These are phyloP conservation scores for Drosophila virilis DNA, from an alignment of 1,140 invertebrate genomes.

Conservation along the genomic window DNA sequence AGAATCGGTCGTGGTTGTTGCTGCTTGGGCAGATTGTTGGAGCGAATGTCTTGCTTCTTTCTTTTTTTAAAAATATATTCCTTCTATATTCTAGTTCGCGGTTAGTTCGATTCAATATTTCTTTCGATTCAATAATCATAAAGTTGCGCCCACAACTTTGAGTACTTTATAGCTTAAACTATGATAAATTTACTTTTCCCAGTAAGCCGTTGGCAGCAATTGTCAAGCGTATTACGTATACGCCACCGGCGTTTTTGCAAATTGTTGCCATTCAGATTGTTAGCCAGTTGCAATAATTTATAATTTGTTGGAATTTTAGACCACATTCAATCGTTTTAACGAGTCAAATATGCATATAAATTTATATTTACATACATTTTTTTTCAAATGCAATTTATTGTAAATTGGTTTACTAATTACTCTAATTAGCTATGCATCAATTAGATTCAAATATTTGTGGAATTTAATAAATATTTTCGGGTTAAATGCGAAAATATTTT, in stretches of 20 bases:
- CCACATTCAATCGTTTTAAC: not conserved
- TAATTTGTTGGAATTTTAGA: constrained; percentile 20
- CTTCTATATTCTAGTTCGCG: too few relatives aligned
- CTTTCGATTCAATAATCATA: constrained; percentile 5
- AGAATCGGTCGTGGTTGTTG: too few relatives aligned
- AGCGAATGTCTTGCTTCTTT: too few relatives aligned
- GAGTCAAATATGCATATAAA: constrained; percentile 10
- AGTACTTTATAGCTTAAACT: constrained; percentile 35
- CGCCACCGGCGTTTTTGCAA: constrained; percentile 42
- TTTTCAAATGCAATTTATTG: constrained; percentile 11
- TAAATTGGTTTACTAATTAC: constrained; percentile 6
- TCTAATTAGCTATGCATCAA: constrained; percentile 23
- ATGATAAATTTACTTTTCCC: constrained; percentile 36
- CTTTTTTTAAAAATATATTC: too few relatives aligned
- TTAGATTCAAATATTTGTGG: not conserved
- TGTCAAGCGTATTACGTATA: constrained; percentile 42
- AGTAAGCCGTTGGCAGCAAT: constrained; percentile 33
- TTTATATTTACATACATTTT: not conserved
- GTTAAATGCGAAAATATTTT: not conserved
- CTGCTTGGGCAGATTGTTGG: too few relatives aligned
- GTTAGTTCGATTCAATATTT: too few relatives aligned
- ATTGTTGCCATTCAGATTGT: constrained; percentile 30
- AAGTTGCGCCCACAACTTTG: constrained; percentile 11
- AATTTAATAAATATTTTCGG: not conserved
- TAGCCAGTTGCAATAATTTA: not conserved